A percentile compares a stretch with the other conserved stretches of the same genome.
Conservation (phyloP, 2,797 vertebrate species). For the Odontamblyopus lacepedii region DNA sequence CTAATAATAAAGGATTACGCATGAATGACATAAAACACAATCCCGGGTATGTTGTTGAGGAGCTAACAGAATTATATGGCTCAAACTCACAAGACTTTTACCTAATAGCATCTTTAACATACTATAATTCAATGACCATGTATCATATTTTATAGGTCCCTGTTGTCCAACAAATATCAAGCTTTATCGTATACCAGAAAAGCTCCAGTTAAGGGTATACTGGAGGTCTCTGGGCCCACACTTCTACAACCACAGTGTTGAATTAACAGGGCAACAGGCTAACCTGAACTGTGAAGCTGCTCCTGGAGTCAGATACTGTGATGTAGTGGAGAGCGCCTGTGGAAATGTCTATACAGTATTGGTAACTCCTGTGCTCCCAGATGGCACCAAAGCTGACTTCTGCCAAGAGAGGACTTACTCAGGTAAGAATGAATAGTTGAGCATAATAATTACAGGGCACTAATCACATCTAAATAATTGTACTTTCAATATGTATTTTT, state of each 20-base stretch:
- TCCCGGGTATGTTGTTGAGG: too few species aligned
- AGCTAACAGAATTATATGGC: too few species aligned
- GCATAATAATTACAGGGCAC: background rate
- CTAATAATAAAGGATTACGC: too few species aligned
- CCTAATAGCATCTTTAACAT: background rate
- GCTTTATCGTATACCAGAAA: conserved; percentile 75
- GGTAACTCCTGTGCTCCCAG: conserved; percentile 78
- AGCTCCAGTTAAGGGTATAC: conserved; percentile 79
- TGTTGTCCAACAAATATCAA: conserved; percentile 92
- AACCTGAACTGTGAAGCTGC: conserved; percentile 85
- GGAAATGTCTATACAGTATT: conserved; percentile 87
- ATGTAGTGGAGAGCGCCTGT: conserved; percentile 80
- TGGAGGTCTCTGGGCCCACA: conserved; percentile 78
- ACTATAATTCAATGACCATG: background rate
- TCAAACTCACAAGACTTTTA: too few species aligned
- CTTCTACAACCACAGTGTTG: conserved; percentile 75
- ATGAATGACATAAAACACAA: too few species aligned
- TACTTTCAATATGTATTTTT: conserved; percentile 43
- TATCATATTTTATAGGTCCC: conserved; percentile 71
- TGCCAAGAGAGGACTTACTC: conserved; percentile 88
- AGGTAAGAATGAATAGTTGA: conserved; percentile 71
- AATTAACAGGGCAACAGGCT: conserved; percentile 82
- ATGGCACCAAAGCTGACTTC: conserved; percentile 79
- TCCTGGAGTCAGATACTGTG: conserved; percentile 79
- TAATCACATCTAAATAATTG: background rate